Percentiles rank a stretch among this genome's conserved stretches.
Evolutionary conservation across 2,797 vertebrate species (phyloP).

Genomic region (Pangasius mekongensis): DNA sequence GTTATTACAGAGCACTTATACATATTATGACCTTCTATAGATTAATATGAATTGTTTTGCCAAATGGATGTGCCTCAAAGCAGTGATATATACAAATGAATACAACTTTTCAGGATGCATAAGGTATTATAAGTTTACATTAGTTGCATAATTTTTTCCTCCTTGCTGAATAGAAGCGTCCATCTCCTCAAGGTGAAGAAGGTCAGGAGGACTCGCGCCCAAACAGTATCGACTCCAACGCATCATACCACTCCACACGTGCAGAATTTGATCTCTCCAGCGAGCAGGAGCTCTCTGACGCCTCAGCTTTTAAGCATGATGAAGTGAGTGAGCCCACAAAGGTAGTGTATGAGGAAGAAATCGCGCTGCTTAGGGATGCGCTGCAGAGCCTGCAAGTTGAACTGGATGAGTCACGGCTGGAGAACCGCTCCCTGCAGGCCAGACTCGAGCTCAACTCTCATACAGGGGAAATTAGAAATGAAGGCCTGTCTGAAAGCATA

Average conservation of each 20-base stretch:
- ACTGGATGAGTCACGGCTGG: slow-evolving; percentile 79
- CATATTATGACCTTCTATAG: neutral
- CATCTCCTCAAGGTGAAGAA: slow-evolving; percentile 68
- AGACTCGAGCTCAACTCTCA: slow-evolving; percentile 70
- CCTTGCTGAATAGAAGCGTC: slow-evolving; percentile 67
- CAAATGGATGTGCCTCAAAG: neutral
- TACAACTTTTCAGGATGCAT: neutral
- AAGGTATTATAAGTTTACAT: neutral
- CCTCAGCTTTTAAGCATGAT: slow-evolving; percentile 41
- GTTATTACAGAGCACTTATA: neutral
- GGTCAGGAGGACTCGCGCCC: slow-evolving; percentile 74
- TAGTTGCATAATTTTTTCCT: neutral
- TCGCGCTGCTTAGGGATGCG: slow-evolving; percentile 76
- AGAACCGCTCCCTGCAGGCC: slow-evolving; percentile 77
- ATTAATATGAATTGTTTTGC: neutral
- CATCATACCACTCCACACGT: slow-evolving; percentile 81
- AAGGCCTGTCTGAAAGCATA: slow-evolving; percentile 80
- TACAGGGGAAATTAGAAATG: slow-evolving; percentile 64
- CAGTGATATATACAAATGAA: neutral
- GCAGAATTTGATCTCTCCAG: slow-evolving; percentile 75
- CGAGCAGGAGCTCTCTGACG: slow-evolving; percentile 36
- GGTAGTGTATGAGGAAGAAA: slow-evolving; percentile 70
- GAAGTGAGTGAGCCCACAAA: slow-evolving; percentile 46
- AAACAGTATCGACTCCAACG: slow-evolving; percentile 78
- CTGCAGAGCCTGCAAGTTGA: slow-evolving; percentile 80